Base-by-base conservation (phyloP, 2,797 vertebrate genomes). In the Sphaeramia orbicularis region DNA sequence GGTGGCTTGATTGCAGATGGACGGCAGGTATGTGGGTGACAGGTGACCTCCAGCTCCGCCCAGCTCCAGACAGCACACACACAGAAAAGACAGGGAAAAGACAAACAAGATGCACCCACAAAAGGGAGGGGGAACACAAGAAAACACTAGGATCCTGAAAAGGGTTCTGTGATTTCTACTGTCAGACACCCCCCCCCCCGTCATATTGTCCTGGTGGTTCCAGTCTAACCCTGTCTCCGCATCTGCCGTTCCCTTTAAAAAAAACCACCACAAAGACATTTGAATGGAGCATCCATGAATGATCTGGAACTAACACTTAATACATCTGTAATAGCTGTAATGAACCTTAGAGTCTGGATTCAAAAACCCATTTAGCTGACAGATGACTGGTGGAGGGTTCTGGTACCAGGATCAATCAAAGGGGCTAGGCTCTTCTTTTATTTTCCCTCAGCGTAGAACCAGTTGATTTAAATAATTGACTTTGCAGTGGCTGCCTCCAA, bases 271-370 rank as follows among this genome's bases (percentile, higher is more conserved):
- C 81, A 79, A 71, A 83, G 61, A 65, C 78, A 81, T 88, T 85
- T 89, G 87, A 86, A 89, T 84, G 88, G 85, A 80, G 79, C 85
- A 83, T 80, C 84, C 86, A 92, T 90, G 88, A 92, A 91, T 92
- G 86, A 91, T 91, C 90, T 89, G 81, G 87, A 89, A 88, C 84
- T 81, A 74, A 56, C 85, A 87, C 84, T 87, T 89, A 87, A 88
- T 91, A 90, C 93, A 93, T 89, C 81, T 89, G 86, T 91, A 92
- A 90, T 91, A 80, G 83, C 86, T 84, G 84, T 89, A 93, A 93
- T 93, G 84, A 91, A 83, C 91, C 93, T 91, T 91, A 91, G 91
- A 92, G 76, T 90, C 90, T 88, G 85, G 87, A 92, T 90, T 91
- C 79, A 91, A 88, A 93, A 91, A 90, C 89, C 85, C 77, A 86